These are phyloP conservation scores for Chaenodraco wilsoni DNA, from an alignment of 2,797 vertebrate species.

Conservation along the genomic window DNA sequence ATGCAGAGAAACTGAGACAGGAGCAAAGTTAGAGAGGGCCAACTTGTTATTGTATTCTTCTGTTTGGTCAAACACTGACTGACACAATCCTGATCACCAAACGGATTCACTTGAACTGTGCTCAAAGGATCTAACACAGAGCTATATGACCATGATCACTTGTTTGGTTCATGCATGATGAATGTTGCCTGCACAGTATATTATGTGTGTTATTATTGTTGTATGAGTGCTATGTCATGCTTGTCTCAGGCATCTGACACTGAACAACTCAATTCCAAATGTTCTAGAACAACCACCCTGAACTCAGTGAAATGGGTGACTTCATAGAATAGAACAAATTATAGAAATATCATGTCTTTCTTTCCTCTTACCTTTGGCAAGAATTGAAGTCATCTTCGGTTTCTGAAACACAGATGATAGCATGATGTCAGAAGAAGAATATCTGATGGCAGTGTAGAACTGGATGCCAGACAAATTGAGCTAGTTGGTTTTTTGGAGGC, in stretches of 20 bases:
- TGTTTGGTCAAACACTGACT: no score
- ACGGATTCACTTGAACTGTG: no score
- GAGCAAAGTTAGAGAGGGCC: background rate
- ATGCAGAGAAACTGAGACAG: slow-evolving; percentile 84
- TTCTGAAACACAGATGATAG: slow-evolving; percentile 68
- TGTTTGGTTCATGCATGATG: no score
- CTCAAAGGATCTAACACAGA: no score
- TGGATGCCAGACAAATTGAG: background rate
- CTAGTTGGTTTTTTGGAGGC: background rate
- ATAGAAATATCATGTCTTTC: background rate
- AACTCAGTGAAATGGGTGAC: background rate
- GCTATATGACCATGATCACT: no score
- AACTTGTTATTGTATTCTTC: background rate
- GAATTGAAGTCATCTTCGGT: slow-evolving; percentile 55
- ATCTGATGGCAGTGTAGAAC: background rate
- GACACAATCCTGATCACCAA: no score
- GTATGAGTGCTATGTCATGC: background rate
- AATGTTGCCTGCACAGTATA: no score
- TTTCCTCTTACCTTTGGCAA: slow-evolving; percentile 76
- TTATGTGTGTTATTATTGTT: no score
- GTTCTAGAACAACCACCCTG: background rate
- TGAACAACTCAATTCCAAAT: background rate
- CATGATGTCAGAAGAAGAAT: background rate
- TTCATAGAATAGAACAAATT: no score
- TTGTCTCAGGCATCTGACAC: background rate